Evolutionary conservation across 2,888 invertebrate genomes (phyloP).

Genomic region (Caenorhabditis sp.): DNA sequence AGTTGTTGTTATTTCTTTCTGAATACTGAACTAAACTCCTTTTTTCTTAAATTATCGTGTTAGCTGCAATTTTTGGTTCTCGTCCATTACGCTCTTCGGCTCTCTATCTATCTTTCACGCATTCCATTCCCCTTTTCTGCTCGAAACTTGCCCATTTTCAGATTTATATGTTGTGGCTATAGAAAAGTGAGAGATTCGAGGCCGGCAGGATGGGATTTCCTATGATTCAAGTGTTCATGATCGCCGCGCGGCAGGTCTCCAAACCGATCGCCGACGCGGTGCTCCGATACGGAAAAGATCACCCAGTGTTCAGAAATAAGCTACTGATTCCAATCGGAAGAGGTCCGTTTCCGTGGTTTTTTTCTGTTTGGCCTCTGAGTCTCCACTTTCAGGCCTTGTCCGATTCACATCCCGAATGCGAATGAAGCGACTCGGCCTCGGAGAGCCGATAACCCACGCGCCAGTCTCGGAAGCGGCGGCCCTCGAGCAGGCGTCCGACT

Average conservation of each 20-base stretch:
- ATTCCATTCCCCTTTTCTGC: background rate
- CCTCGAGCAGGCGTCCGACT: constrained; percentile 77
- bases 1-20: background rate
- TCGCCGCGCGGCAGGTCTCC: constrained; percentile 77
- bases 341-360: constrained; percentile 38
- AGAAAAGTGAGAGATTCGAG: background rate
- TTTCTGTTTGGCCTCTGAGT: background rate
- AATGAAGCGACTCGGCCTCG: constrained; percentile 76
- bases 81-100: background rate
- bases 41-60: background rate
- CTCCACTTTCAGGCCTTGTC: constrained; percentile 61
- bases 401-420: constrained; percentile 72
- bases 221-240: constrained; percentile 77
- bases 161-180: constrained; percentile 46
- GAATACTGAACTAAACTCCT: background rate
- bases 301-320: constrained; percentile 73
- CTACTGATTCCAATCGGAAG: constrained; percentile 73
- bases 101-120: background rate
- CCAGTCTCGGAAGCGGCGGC: constrained; percentile 74
- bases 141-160: constrained; percentile 30
- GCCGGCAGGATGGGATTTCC: constrained; percentile 74
- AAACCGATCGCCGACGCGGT: constrained; percentile 75
- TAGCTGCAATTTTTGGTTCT: constrained; percentile 4
- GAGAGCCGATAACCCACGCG: constrained; percentile 63
- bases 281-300: constrained; percentile 72